Conservation (phyloP, 2,797 vertebrate species). For the Scarus forsteni region DNA sequence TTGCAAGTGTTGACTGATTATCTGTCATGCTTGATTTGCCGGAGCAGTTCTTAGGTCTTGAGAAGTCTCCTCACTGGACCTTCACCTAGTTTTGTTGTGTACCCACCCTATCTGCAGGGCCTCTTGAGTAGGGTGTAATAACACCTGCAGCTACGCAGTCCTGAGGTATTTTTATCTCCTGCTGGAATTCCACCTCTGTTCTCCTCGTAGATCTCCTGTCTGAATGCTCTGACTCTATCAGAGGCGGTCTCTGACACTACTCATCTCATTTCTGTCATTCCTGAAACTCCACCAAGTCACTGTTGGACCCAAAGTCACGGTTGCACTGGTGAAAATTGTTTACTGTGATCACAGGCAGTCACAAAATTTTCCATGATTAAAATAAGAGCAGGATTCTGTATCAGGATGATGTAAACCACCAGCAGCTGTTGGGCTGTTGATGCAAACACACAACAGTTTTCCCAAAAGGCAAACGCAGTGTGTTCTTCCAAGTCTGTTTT, state of each 20-base stretch:
- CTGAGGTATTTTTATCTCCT: constrained; percentile 81
- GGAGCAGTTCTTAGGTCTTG: not conserved
- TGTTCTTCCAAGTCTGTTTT: constrained; percentile 11
- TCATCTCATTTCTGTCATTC: constrained; percentile 33
- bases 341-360: not conserved
- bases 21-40: not conserved
- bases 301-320: not conserved
- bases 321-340: constrained; percentile 1
- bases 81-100: constrained; percentile 18
- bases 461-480: constrained; percentile 10
- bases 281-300: not conserved
- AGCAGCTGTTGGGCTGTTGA: constrained; percentile 33
- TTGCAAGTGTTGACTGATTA: no score
- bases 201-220: constrained; percentile 34
- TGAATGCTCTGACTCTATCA: constrained; percentile 15
- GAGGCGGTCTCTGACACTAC: constrained; percentile 28
- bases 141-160: constrained; percentile 76
- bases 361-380: constrained; percentile 11
- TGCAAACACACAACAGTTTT: constrained; percentile 22
- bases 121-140: constrained; percentile 77
- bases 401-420: constrained; percentile 14
- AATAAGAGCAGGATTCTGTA: constrained; percentile 20
- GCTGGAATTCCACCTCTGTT: constrained; percentile 75
- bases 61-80: constrained; percentile 16
- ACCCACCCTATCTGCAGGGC: constrained; percentile 43